Evolutionary conservation across 2,113 vertebrate genomes (phyloP), one percentile per base, ranked within the genome.

Genomic region (Psephotus haematonotus): DNA sequence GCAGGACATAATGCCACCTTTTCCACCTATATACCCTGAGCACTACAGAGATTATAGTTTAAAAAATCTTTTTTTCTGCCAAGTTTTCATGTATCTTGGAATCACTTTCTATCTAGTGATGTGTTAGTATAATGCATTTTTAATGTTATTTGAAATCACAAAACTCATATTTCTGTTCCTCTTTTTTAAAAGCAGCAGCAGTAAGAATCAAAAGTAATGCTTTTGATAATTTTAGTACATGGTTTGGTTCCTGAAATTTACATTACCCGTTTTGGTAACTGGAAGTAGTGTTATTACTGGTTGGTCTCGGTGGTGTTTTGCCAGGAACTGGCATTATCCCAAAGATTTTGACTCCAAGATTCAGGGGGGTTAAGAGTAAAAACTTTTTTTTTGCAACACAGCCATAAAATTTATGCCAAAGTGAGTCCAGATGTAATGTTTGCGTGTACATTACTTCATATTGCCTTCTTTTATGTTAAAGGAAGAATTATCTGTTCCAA

Each of bases 351-450:
- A 77, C 78, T 91, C 20, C 43, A 50, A 79, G 41, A 49, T 84
- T 87, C n/a, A 59, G 92, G 41, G n/a, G 23, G 35, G 91, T 95
- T 93, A 87, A 82, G 75, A 59, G 41, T 93, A 81, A 75, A 49
- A 84, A 92, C 85, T 78, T 78, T 31, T 23, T 23, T 82, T 90
- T 87, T 92, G 75, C 74, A 89, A 86, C 72, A 68, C 57, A 88
- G 43, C 23, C 31, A 62, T 90, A n/a, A 74, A 76, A 17, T 81
- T 50, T 35, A 24, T 82, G 69, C 90, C 75, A 49, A 78, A 74
- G 31, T 57, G 65, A 84, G 75, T 72, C 57, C 69, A 88, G 53
- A 88, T 71, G n/a, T 62, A 72, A 23, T 22, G 31, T 10, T 12
- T 79, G 68, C 46, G n/a, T 84, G 57, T 74, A 80, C 27, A 9